These are phyloP conservation scores for Meliscaeva auricollis DNA, from an alignment of 2,888 invertebrate genomes.

Conservation along the genomic window DNA sequence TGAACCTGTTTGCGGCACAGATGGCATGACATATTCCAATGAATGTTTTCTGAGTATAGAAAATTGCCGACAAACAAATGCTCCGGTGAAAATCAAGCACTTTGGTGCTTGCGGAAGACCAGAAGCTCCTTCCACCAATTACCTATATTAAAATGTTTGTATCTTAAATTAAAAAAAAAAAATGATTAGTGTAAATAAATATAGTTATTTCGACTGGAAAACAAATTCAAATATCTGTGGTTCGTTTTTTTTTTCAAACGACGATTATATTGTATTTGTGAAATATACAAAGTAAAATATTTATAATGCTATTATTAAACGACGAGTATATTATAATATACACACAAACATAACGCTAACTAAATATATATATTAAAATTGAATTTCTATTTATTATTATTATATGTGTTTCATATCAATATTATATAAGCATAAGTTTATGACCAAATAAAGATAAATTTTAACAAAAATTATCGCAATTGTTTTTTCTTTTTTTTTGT, in stretches of 20 bases:
- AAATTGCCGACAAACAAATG: slow-evolving; percentile 92
- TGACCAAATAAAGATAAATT: slow-evolving; percentile 59
- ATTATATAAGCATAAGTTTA: slow-evolving; percentile 31
- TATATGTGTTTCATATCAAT: slow-evolving; percentile 35
- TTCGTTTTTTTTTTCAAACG: slow-evolving; percentile 48
- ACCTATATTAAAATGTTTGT: slow-evolving; percentile 87
- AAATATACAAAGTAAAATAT: slow-evolving; percentile 12
- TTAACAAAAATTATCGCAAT: slow-evolving; percentile 1
- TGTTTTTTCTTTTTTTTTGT: background rate
- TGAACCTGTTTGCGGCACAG: slow-evolving; percentile 97
- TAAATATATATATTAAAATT: slow-evolving; percentile 7
- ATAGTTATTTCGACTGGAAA: slow-evolving; percentile 53
- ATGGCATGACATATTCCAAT: slow-evolving; percentile 96
- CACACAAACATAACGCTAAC: slow-evolving; percentile 23
- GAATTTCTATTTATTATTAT: slow-evolving; percentile 42
- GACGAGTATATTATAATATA: slow-evolving; percentile 36
- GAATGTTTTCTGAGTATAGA: slow-evolving; percentile 96
- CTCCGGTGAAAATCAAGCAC: slow-evolving; percentile 90
- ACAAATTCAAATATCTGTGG: slow-evolving; percentile 59
- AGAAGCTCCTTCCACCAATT: slow-evolving; percentile 93
- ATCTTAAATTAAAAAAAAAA: slow-evolving; percentile 33
- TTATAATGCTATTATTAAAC: slow-evolving; percentile 42
- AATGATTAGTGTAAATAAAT: slow-evolving; percentile 59
- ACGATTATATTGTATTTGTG: slow-evolving; percentile 25
- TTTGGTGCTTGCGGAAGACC: slow-evolving; percentile 94